Conservation (phyloP, 2,888 invertebrate genomes). For the Portevinia maculata region DNA sequence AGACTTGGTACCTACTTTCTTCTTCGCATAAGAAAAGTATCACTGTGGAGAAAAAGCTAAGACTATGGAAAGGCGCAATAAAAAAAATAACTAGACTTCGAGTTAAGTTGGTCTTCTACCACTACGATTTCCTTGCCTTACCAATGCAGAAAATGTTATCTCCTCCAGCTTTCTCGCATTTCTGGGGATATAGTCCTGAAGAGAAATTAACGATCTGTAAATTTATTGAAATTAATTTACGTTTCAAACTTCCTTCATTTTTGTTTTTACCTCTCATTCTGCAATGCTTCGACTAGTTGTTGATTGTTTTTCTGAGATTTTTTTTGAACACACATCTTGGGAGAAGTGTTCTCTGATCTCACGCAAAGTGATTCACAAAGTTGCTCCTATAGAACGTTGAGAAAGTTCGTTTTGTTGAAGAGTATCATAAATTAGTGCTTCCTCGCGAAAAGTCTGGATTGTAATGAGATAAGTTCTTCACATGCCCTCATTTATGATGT, state of each 20-base stretch:
- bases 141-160: slow-evolving; percentile 7
- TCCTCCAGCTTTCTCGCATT: neutral
- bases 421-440: slow-evolving; percentile 20
- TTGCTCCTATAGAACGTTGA: neutral
- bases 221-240: slow-evolving; percentile 72
- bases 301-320: slow-evolving; percentile 27
- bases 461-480: slow-evolving; percentile 9
- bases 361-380: neutral
- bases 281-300: slow-evolving; percentile 15
- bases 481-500: slow-evolving; percentile 27
- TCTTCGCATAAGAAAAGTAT: slow-evolving; percentile 45
- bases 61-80: neutral
- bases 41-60: slow-evolving; percentile 5
- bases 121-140: slow-evolving; percentile 2
- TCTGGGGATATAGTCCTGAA: slow-evolving; percentile 2
- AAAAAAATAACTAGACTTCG: slow-evolving; percentile 39
- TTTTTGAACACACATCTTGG: slow-evolving; percentile 6
- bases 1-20: slow-evolving; percentile 50
- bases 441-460: neutral
- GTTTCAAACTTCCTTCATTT: slow-evolving; percentile 45
- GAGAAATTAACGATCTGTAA: slow-evolving; percentile 69
- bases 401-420: slow-evolving; percentile 18
- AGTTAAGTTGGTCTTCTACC: slow-evolving; percentile 27
- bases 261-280: neutral
- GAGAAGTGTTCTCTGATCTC: neutral